Base-by-base conservation (phyloP, 2,888 invertebrate genomes). In the Aphidius colemani region DNA sequence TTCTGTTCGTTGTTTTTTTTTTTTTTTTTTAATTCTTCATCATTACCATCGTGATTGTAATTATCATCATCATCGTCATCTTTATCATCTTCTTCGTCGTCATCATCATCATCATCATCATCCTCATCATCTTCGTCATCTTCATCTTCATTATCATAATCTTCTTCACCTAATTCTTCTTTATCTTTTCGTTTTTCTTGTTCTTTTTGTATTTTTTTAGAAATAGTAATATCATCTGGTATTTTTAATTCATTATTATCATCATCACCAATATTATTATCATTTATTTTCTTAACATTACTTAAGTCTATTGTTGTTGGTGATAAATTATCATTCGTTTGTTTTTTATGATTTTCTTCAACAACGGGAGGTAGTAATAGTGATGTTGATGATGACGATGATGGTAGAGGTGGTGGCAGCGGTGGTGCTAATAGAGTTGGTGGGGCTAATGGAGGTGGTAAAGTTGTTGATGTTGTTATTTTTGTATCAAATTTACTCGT, bases 281-380 rank as follows among this genome's bases (percentile, higher is more conserved):
- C 60, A 53, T 63, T 8, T 66, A 62, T 5, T 63, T 66, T 13
- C 10, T 49, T 40, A 13, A 50, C 7, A 41, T 50, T 39, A 43
- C 57, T 58, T 30, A 30, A n/a, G 7, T 63, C 39, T 46, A 4
- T 59, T 51, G 44, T 53, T 56, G 9, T 66, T 61, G 13, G 59
- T 11, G 56, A 43, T 7, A 46, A 53, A 4, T 39, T 41, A 10
- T 53, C 49, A 10, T 60, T 39, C 46, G 13, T 13, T 39, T 49
- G 18, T 6, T 61, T 60, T 55, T 66, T 48, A 41, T 59, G 45
- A 11, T 44, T 49, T 11, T 75, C 72, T 7, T 70, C 71, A 9
- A 45, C 61, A 45, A 18, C 13, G 13, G 67, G 69, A 13, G 65
- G 57, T 51, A 70, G 67, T n/a, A 9, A 7, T 6, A 41, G 7